A percentile compares a stretch with the other conserved stretches of the same genome.
These are phyloP conservation scores for Apomyelois bistriatella DNA, from an alignment of 2,888 invertebrate species.

Conservation along the genomic window DNA sequence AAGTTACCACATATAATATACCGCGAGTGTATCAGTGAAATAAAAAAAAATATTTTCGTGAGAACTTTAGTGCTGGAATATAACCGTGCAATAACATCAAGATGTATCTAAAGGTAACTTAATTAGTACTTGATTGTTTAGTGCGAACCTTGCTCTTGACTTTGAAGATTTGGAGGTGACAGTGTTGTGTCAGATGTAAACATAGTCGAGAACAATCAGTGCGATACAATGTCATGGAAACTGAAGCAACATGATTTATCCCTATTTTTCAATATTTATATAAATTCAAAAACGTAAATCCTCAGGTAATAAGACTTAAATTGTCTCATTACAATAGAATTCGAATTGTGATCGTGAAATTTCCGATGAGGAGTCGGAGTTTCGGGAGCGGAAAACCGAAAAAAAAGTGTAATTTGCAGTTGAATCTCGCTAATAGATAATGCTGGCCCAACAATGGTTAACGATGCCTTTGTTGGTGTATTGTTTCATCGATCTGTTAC, in stretches of 20 bases:
- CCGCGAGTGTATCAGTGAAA: constrained; percentile 57
- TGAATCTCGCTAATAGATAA: constrained; percentile 21
- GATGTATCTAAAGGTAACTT: constrained; percentile 52
- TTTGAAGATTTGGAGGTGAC: constrained; percentile 43
- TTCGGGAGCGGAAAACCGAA: background rate
- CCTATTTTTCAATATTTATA: constrained; percentile 18
- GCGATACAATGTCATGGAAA: constrained; percentile 25
- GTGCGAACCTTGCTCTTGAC: constrained; percentile 34
- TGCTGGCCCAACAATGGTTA: constrained; percentile 29
- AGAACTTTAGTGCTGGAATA: constrained; percentile 27
- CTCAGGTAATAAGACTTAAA: background rate
- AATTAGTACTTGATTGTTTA: constrained; percentile 14
- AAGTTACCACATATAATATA: constrained; percentile 44
- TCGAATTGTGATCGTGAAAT: background rate
- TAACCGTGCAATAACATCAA: constrained; percentile 26
- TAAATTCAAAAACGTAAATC: too few species aligned
- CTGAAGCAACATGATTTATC: constrained; percentile 30
- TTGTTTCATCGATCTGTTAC: constrained; percentile 19
- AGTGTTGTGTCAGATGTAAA: constrained; percentile 23
- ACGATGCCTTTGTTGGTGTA: constrained; percentile 27
- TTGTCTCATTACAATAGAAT: background rate
- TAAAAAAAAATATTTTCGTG: constrained; percentile 27
- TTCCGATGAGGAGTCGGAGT: background rate
- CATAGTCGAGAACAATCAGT: constrained; percentile 34
- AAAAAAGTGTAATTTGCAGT: constrained; percentile 22